phyloP scores from a whole-genome alignment of 64 coral and sea anemone genomes.

The Anthopleura sola region DNA sequence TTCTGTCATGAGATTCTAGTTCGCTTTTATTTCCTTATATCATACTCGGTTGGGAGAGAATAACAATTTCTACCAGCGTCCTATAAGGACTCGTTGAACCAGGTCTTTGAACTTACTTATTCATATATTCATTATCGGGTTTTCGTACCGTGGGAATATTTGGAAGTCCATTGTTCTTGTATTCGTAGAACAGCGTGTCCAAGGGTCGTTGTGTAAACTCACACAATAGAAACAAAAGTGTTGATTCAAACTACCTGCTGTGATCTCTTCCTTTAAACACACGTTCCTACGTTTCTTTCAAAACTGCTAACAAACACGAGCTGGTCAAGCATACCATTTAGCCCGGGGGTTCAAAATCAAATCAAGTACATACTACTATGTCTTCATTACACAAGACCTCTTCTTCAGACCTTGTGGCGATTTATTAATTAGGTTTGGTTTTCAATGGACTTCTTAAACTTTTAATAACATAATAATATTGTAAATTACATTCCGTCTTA shows the following conservation, averaged over 20 bases:
- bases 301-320: not conserved
- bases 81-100: not conserved
- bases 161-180: constrained; percentile 7
- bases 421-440: not conserved
- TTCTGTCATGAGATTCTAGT: not conserved
- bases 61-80: not conserved
- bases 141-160: constrained; percentile 36
- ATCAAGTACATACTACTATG: not conserved
- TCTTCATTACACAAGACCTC: not conserved
- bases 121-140: not conserved
- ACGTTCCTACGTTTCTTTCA: constrained; percentile 5
- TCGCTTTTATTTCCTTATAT: not conserved
- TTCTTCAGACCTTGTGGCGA: not conserved
- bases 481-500: not conserved
- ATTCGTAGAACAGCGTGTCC: constrained; percentile 16
- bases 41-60: not conserved
- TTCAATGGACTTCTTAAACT: not conserved
- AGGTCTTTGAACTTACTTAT: not conserved
- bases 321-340: not conserved
- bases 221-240: constrained; percentile 16
- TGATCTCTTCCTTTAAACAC: constrained; percentile 18
- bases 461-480: not conserved
- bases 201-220: constrained; percentile 1
- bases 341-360: not conserved
- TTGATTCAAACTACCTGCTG: constrained; percentile 19